Conservation (phyloP, 2,797 vertebrate genomes). For the Threskiornis aethiopicus region DNA sequence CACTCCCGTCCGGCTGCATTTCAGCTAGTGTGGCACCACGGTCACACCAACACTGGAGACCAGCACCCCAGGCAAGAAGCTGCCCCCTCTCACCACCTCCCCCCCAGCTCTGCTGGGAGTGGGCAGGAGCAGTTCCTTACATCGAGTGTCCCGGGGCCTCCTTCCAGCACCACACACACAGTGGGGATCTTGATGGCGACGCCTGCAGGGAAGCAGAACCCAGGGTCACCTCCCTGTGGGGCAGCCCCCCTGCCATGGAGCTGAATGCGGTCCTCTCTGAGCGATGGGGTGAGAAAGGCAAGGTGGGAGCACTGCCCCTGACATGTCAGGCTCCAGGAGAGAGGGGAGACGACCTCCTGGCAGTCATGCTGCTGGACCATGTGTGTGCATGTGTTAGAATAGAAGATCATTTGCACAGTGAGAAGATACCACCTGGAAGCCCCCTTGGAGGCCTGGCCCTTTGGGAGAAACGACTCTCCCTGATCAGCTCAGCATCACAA, state of each 20-base stretch:
- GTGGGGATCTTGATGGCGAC: conserved; percentile 87
- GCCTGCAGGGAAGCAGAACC: conserved; percentile 61
- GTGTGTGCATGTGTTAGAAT: not conserved
- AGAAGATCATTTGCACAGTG: not conserved
- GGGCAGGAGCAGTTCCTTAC: conserved; percentile 62
- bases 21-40: not conserved
- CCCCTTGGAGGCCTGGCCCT: not conserved
- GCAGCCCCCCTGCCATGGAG: not conserved
- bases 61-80: not conserved
- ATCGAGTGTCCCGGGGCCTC: conserved; percentile 85
- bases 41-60: accelerated
- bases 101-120: not conserved
- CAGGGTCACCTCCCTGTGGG: not conserved
- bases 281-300: accelerated
- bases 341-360: not conserved
- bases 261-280: not conserved
- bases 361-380: not conserved
- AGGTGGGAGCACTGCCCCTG: not conserved
- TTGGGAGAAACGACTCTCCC: not conserved
- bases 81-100: not conserved
- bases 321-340: not conserved
- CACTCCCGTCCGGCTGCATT: accelerated
- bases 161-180: conserved; percentile 92
- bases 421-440: not conserved
- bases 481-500: not conserved